A percentile compares a stretch with the other conserved stretches of the same genome.
Conservation (phyloP, 2,113 vertebrate species). For the Sylvia atricapilla region DNA sequence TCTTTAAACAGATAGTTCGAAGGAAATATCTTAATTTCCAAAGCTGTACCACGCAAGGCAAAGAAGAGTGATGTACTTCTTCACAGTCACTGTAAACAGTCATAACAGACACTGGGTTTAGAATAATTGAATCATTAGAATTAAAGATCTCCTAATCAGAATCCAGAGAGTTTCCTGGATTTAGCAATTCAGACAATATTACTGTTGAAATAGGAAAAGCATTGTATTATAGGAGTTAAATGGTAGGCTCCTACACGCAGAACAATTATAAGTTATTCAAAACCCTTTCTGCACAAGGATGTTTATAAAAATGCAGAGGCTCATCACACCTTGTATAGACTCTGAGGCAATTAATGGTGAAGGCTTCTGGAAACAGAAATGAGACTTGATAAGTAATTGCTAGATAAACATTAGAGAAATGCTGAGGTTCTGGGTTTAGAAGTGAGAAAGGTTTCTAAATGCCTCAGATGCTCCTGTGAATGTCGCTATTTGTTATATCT, state of each 20-base stretch:
- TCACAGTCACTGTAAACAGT: neutral
- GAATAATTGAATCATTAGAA: neutral
- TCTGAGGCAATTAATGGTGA: constrained; percentile 6
- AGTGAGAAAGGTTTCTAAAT: neutral
- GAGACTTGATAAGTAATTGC: constrained; percentile 27
- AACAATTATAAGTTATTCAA: neutral
- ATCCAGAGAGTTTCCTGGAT: neutral
- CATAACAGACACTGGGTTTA: neutral
- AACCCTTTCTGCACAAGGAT: neutral
- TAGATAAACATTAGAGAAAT: constrained; percentile 18
- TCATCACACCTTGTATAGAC: neutral
- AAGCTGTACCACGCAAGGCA: neutral
- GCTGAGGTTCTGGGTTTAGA: constrained; percentile 6
- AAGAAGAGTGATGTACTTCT: neutral
- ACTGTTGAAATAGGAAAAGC: neutral
- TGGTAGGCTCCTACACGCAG: neutral
- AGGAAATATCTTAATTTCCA: neutral
- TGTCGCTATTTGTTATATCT: neutral
- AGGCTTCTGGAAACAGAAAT: constrained; percentile 12
- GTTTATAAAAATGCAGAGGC: neutral
- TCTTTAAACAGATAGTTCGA: neutral
- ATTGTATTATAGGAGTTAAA: neutral
- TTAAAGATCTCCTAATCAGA: neutral
- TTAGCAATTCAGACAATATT: neutral
- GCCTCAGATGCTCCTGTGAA: neutral